Evolutionary conservation across 2,797 vertebrate species (phyloP).

Genomic region (Falco columbarius): DNA sequence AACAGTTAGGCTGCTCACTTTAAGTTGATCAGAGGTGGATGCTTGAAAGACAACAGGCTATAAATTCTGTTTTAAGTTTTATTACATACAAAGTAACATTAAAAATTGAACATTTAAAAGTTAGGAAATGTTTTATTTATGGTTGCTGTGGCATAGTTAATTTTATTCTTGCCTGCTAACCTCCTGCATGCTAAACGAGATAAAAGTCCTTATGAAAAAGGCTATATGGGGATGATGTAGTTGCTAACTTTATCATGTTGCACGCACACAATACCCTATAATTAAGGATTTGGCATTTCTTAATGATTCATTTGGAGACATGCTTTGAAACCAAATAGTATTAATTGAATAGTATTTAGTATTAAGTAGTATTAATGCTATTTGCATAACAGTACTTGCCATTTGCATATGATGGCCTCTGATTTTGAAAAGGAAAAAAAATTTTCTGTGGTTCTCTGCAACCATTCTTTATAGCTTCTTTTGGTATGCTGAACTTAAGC

Average conservation of each 20-base stretch:
- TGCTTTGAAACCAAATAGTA: not conserved
- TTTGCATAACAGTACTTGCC: not conserved
- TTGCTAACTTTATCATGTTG: not conserved
- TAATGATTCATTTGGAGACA: not conserved
- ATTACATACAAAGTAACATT: not conserved
- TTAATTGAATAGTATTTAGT: not conserved
- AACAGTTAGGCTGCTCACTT: not conserved
- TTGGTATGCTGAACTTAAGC: not conserved
- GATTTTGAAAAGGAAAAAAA: not conserved
- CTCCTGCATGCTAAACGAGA: not conserved
- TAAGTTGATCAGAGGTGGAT: not conserved
- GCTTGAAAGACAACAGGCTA: not conserved
- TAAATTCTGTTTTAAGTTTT: not conserved
- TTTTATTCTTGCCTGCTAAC: not conserved
- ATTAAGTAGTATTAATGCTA: not conserved
- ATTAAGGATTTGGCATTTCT: not conserved
- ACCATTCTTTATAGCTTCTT: not conserved
- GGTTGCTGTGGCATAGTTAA: not conserved
- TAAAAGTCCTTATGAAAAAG: not conserved
- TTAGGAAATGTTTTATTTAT: not conserved
- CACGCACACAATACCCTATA: fast-evolving
- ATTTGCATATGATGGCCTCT: not conserved
- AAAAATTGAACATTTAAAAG: not conserved
- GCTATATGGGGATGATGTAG: not conserved
- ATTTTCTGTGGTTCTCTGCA: not conserved